Conservation (phyloP, 2,888 invertebrate genomes). For the Rotaria socialis region DNA sequence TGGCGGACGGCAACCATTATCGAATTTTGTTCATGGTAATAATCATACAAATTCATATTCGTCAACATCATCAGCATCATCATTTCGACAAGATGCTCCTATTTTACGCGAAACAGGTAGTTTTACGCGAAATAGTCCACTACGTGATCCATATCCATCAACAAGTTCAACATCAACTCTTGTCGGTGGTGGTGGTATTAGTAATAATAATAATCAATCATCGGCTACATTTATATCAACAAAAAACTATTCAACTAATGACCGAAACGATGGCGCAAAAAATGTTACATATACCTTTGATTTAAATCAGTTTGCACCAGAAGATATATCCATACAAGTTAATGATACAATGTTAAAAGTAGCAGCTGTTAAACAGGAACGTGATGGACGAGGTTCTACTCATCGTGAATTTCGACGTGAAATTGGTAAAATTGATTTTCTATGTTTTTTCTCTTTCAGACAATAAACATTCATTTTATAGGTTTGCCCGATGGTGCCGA, state of each 20-base stretch:
- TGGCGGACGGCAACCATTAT: not conserved
- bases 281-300: constrained; percentile 44
- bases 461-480: not conserved
- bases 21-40: not conserved
- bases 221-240: not conserved
- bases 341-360: constrained; percentile 44
- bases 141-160: not conserved
- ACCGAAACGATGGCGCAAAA: constrained; percentile 8
- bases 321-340: constrained; percentile 46
- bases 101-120: not conserved
- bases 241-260: not conserved
- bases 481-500: constrained; percentile 45
- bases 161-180: not conserved
- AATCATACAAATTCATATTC: not conserved
- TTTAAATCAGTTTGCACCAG: constrained; percentile 42
- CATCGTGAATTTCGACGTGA: constrained; percentile 45
- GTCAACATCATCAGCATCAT: not conserved
- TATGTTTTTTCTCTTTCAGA: too few species aligned
- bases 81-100: not conserved
- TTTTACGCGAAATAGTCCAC: not conserved
- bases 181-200: too few species aligned
- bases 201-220: not conserved
- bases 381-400: constrained; percentile 37
- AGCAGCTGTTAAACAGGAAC: constrained; percentile 42
- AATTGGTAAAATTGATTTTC: not conserved